phyloP scores from a whole-genome alignment of 2,888 invertebrate genomes.

The Phengaris arion region DNA sequence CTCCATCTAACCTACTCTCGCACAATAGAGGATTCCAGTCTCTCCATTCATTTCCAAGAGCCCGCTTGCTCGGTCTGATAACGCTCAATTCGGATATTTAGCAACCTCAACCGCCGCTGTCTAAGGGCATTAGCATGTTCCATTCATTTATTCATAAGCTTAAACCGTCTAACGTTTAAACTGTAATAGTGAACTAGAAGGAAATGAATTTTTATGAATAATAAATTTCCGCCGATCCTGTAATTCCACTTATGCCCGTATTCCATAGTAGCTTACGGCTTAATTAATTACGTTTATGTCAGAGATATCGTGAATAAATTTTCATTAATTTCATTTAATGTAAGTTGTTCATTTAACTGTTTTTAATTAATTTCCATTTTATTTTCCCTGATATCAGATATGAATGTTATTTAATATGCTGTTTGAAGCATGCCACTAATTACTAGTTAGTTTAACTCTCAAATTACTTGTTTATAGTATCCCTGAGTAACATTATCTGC shows the following conservation, averaged over 20 bases:
- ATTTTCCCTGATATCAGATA: too few relatives aligned
- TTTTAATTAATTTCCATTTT: too few relatives aligned
- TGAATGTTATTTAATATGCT: too few relatives aligned
- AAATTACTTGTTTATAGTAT: too few relatives aligned
- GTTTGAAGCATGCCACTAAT: too few relatives aligned
- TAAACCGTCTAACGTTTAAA: slow-evolving; percentile 27
- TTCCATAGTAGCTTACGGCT: neutral
- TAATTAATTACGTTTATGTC: too few relatives aligned
- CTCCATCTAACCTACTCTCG: neutral
- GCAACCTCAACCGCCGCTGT: slow-evolving; percentile 20
- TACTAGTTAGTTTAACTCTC: too few relatives aligned
- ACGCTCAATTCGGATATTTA: slow-evolving; percentile 26
- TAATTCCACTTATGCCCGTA: neutral
- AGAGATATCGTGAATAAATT: too few relatives aligned
- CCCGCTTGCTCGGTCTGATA: slow-evolving; percentile 19
- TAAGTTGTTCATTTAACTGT: too few relatives aligned
- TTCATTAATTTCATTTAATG: too few relatives aligned
- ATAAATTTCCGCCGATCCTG: neutral
- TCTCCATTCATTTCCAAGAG: slow-evolving; percentile 23
- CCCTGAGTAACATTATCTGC: too few relatives aligned
- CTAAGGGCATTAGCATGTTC: slow-evolving; percentile 29
- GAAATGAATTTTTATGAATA: slow-evolving; percentile 17
- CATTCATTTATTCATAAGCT: slow-evolving; percentile 29
- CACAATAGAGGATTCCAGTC: slow-evolving; percentile 19
- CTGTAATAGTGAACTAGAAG: slow-evolving; percentile 21